Percentiles rank a stretch among this genome's conserved stretches.
These are phyloP conservation scores for Pseudomyrmex sp. DNA, from an alignment of 1,140 invertebrate species.

Conservation along the genomic window DNA sequence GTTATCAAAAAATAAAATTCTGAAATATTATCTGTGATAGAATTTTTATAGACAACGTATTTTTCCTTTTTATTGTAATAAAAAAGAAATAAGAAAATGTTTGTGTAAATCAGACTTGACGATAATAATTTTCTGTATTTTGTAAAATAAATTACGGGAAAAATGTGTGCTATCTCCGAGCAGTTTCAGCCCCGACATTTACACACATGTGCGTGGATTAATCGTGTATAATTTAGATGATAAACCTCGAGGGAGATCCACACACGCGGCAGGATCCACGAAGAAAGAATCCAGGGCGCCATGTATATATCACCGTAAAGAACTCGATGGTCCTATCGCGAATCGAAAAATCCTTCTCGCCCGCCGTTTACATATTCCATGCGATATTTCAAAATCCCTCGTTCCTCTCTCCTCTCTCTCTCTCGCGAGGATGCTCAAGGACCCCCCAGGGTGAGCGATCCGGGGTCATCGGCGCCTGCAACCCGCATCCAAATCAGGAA, in stretches of 20 bases:
- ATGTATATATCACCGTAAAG: constrained; percentile 57
- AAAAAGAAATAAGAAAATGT: neutral
- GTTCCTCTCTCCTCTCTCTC: constrained; percentile 6
- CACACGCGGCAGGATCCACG: constrained; percentile 1
- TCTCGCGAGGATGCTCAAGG: constrained; percentile 37
- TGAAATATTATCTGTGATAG: neutral
- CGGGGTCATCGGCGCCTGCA: constrained; percentile 64
- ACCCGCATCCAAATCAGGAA: constrained; percentile 67
- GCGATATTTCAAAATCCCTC: constrained; percentile 69
- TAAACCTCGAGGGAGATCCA: constrained; percentile 9
- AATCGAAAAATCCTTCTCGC: constrained; percentile 58
- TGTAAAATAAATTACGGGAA: constrained; percentile 17
- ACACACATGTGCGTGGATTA: constrained; percentile 7
- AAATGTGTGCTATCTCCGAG: neutral
- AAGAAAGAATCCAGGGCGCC: constrained; percentile 46
- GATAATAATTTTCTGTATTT: neutral
- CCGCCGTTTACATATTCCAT: constrained; percentile 67
- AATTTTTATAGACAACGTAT: neutral
- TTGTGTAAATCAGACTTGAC: neutral
- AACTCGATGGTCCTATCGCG: constrained; percentile 41
- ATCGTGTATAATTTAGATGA: constrained; percentile 52
- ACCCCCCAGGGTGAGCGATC: constrained; percentile 57
- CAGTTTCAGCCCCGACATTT: neutral
- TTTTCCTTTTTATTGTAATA: neutral
- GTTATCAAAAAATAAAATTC: neutral